Conservation (phyloP, 2,797 vertebrate genomes). For the Hozukius guyotensis region DNA sequence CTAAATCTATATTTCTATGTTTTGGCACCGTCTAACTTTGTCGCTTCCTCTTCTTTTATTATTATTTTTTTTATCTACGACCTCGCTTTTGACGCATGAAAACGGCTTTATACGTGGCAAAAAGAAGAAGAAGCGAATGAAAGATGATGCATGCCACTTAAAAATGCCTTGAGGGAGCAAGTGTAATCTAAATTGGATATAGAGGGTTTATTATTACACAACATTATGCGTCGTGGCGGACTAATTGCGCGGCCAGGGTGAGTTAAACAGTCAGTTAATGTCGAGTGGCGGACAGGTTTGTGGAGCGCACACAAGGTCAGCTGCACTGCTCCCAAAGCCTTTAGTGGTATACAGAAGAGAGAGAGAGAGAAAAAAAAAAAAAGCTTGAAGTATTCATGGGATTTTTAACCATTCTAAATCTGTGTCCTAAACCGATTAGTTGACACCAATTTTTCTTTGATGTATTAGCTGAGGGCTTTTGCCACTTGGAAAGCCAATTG, state of each 20-base stretch:
- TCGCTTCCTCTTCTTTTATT: slow-evolving; percentile 3
- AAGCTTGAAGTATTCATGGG: slow-evolving; percentile 79
- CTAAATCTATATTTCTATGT: neutral
- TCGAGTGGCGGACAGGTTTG: slow-evolving; percentile 76
- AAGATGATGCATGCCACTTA: slow-evolving; percentile 71
- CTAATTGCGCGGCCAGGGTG: slow-evolving; percentile 80
- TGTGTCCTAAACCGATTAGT: slow-evolving; percentile 89
- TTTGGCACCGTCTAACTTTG: slow-evolving; percentile 32
- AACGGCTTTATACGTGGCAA: slow-evolving; percentile 54
- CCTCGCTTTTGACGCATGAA: slow-evolving; percentile 52
- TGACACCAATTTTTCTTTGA: slow-evolving; percentile 89
- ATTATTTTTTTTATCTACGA: neutral
- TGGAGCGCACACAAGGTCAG: slow-evolving; percentile 77
- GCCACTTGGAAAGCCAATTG: slow-evolving; percentile 88
- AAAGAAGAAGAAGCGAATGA: slow-evolving; percentile 59
- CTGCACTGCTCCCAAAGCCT: slow-evolving; percentile 57
- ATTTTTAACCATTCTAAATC: slow-evolving; percentile 84
- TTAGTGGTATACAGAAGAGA: slow-evolving; percentile 45
- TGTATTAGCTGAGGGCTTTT: slow-evolving; percentile 89
- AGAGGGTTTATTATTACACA: slow-evolving; percentile 81
- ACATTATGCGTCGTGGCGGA: slow-evolving; percentile 78
- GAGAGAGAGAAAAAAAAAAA: slow-evolving; percentile 21
- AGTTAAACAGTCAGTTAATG: slow-evolving; percentile 78
- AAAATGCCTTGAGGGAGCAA: slow-evolving; percentile 77
- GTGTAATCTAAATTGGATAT: slow-evolving; percentile 83